Percentiles rank a stretch among this genome's conserved stretches.
phyloP scores from a whole-genome alignment of 2,113 vertebrate species.

The Motacilla tschutschensis region DNA sequence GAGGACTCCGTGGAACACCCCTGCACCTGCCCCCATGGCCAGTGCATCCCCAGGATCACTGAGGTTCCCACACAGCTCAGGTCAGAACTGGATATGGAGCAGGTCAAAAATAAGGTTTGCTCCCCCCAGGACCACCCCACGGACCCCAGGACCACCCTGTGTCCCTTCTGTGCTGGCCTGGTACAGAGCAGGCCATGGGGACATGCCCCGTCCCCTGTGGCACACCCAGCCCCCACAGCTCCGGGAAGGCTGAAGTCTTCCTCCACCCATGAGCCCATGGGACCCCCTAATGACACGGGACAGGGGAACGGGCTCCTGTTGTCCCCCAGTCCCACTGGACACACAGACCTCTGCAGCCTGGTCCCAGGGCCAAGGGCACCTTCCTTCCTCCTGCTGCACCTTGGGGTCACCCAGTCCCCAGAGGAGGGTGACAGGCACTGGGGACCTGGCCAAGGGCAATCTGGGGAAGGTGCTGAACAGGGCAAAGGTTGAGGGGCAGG shows the following conservation, averaged over 20 bases:
- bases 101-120: neutral
- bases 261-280: neutral
- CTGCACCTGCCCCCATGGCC: neutral
- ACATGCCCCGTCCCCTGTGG: fast-evolving
- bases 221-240: fast-evolving
- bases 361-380: neutral
- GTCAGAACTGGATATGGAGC: too few species aligned
- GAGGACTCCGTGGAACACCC: too few species aligned
- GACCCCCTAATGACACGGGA: fast-evolving
- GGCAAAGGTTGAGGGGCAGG: fast-evolving
- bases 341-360: neutral
- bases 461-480: neutral
- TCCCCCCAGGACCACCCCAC: fast-evolving
- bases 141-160: fast-evolving
- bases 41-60: neutral
- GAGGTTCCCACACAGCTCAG: neutral
- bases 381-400: neutral
- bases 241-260: too few species aligned
- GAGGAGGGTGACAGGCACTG: fast-evolving
- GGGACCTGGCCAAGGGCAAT: neutral
- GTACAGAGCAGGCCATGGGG: neutral
- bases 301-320: fast-evolving
- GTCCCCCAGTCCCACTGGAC: fast-evolving
- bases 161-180: neutral
- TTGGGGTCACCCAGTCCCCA: fast-evolving